These are phyloP conservation scores for Oncorhynchus keta DNA, from an alignment of 2,113 vertebrate species.

Conservation along the genomic window DNA sequence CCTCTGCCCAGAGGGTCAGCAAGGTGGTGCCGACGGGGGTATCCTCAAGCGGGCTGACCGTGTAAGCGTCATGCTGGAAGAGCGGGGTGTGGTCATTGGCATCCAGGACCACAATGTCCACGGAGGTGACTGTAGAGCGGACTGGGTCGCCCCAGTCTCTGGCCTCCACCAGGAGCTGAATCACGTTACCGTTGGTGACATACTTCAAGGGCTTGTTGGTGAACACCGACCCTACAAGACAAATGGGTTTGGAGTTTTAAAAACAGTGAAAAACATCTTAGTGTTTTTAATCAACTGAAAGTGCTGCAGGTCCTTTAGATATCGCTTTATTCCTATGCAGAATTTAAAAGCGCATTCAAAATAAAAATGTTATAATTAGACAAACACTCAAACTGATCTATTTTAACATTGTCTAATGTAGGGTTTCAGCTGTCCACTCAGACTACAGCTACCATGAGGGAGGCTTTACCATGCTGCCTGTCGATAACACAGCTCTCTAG, in stretches of 20 bases:
- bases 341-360: no score
- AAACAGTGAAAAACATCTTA: not conserved
- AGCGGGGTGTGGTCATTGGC: slow-evolving; percentile 78
- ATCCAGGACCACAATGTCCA: slow-evolving; percentile 78
- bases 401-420: no score
- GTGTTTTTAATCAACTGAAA: no score
- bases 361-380: no score
- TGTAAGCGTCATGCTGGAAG: slow-evolving; percentile 77
- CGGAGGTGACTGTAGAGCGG: slow-evolving; percentile 70
- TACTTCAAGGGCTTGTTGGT: slow-evolving; percentile 65
- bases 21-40: slow-evolving; percentile 70
- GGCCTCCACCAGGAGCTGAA: slow-evolving; percentile 84
- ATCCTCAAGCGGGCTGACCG: slow-evolving; percentile 79
- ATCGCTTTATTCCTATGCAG: no score
- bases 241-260: not conserved
- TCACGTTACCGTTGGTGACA: slow-evolving; percentile 62
- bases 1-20: slow-evolving; percentile 76
- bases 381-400: no score
- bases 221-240: slow-evolving; percentile 82
- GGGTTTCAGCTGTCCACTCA: no score
- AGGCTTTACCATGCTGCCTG: no score
- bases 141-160: slow-evolving; percentile 79
- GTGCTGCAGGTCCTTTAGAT: no score
- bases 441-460: no score
- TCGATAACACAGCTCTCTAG: no score